Evolutionary conservation across 2,888 invertebrate species (phyloP).

Genomic region (Mycalesis mineus): DNA sequence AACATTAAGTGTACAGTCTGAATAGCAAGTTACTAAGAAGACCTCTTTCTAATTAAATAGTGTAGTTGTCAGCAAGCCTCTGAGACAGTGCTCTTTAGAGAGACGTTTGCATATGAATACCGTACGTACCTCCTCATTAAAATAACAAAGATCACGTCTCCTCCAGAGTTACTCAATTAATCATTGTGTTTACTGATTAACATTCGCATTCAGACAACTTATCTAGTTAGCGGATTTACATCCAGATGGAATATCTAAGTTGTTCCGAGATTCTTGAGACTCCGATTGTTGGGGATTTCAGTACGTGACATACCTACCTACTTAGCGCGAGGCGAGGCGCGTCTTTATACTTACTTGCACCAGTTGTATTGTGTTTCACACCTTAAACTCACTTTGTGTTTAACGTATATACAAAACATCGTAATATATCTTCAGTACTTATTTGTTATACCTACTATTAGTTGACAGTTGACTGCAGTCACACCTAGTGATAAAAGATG

Average conservation of each 20-base stretch:
- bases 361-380: too few species aligned
- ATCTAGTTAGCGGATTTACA: constrained; percentile 61
- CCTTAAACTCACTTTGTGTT: too few species aligned
- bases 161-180: constrained; percentile 69
- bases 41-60: constrained; percentile 18
- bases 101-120: constrained; percentile 56
- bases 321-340: neutral
- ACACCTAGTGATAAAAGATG: too few species aligned
- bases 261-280: constrained; percentile 37
- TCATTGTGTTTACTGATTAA: constrained; percentile 71
- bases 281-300: constrained; percentile 30
- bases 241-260: constrained; percentile 59
- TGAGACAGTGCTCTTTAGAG: constrained; percentile 29
- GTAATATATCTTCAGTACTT: too few species aligned
- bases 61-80: constrained; percentile 22
- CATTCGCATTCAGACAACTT: constrained; percentile 58
- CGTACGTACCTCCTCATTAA: constrained; percentile 49
- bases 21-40: neutral
- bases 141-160: constrained; percentile 68
- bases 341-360: neutral
- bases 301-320: constrained; percentile 15
- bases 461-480: too few species aligned
- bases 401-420: too few species aligned
- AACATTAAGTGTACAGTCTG: neutral
- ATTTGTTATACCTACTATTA: too few species aligned